phyloP scores from a whole-genome alignment of 1,140 invertebrate genomes.

The Drosophila triauraria region DNA sequence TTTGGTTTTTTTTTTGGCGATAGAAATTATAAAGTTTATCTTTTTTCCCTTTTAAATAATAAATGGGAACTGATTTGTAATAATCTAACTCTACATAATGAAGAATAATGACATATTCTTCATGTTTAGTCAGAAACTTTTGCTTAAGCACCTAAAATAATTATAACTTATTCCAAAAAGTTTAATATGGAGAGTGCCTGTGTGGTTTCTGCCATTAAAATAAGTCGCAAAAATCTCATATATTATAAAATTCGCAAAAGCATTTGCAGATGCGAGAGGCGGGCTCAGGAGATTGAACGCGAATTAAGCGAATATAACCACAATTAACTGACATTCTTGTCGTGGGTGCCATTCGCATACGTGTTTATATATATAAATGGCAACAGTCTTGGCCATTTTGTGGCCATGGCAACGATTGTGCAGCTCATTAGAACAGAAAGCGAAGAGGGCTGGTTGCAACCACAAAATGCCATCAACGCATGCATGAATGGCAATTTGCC shows the following conservation, averaged over 20 bases:
- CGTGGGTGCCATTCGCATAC: not conserved
- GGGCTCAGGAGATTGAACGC: not conserved
- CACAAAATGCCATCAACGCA: constrained; percentile 41
- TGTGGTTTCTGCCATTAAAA: constrained; percentile 9
- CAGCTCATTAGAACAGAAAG: constrained; percentile 32
- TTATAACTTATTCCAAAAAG: too few species aligned
- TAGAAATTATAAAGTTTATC: too few species aligned
- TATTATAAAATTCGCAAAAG: constrained; percentile 17
- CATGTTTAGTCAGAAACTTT: too few species aligned
- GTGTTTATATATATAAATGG: not conserved
- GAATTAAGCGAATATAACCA: constrained; percentile 29
- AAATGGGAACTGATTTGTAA: too few species aligned
- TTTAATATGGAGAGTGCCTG: too few species aligned
- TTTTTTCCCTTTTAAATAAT: too few species aligned
- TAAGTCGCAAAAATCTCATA: constrained; percentile 7
- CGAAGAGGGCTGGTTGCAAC: constrained; percentile 12
- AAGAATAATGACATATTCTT: too few species aligned
- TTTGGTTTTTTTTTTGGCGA: too few species aligned
- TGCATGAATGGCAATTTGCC: constrained; percentile 31
- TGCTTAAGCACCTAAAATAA: too few species aligned
- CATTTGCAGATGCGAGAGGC: not conserved
- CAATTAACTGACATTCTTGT: constrained; percentile 30
- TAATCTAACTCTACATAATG: too few species aligned
- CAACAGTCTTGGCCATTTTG: constrained; percentile 29
- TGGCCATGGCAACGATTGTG: constrained; percentile 32